Evolutionary conservation across 2,113 vertebrate species (phyloP), one percentile per base, ranked within the genome.

Genomic region (Ptychochromis oligacanthus): DNA sequence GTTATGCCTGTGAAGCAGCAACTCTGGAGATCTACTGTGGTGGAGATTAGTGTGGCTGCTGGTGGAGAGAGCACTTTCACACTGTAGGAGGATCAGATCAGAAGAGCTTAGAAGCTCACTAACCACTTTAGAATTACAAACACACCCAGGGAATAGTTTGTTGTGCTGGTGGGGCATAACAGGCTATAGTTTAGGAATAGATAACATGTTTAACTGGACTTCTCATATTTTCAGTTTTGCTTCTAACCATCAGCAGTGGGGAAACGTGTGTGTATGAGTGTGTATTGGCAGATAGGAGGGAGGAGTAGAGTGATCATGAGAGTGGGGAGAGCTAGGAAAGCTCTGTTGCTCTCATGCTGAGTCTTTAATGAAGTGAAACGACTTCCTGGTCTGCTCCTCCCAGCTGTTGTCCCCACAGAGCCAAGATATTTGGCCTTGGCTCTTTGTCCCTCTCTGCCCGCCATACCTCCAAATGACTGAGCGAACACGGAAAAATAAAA

Each of bases 301-400:
- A 81, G 82, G 88, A 79, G 78, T 46, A 46, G 75, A 40, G 57
- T 40, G 55, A 86, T 75, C 28, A 24, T 78, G 81, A 65, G 84
- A 76, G 77, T 28, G 67, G 91, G 86, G 84, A 87, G 79, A 55
- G 87, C 31, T 58, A 38, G 75, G 79, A 89, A 84, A 72, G 84
- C 80, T 87, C 75, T 65, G 79, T 72, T 80, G 83, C 81, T 84
- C 85, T 79, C 94, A 91, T 86, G 92, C 94, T 95, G 94, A 88
- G 89, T 57, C 89, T 93, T 92, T 95, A 94, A 95, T 95, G 93
- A 95, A 94, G 87, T 93, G 91, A 86, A 93, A 90, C 60, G 26
- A 92, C 91, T 94, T 93, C 92, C 94, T 93, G 89, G 89, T 93
- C 85, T 83, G 91, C 81, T 91, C 83, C 61, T 85, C 89, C 85